phyloP scores from a whole-genome alignment of 2,888 invertebrate genomes.

The Trichogramma dendrolimi region DNA sequence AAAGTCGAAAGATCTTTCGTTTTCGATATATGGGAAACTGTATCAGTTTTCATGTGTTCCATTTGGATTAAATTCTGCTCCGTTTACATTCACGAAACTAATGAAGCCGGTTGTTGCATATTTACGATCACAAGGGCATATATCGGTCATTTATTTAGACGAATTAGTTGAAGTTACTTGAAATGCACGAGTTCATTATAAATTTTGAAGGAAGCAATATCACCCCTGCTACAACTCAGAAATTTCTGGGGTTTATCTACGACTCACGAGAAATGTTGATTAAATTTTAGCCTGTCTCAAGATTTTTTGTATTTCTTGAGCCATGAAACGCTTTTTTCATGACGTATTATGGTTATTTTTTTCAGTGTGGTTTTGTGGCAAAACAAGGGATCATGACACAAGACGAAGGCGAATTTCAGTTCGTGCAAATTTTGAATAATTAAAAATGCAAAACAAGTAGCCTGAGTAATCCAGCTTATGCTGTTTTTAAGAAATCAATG shows the following conservation, averaged over 20 bases:
- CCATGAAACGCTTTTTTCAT: too few relatives aligned
- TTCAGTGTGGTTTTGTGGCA: too few relatives aligned
- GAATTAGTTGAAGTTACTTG: not conserved
- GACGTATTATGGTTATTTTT: too few relatives aligned
- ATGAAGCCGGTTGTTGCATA: conserved; percentile 1
- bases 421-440: too few relatives aligned
- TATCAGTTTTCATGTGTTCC: not conserved
- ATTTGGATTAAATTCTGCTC: not conserved
- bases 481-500: too few relatives aligned
- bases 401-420: too few relatives aligned
- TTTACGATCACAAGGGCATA: not conserved
- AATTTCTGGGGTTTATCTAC: not conserved
- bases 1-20: not conserved
- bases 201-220: conserved; percentile 7
- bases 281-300: not conserved
- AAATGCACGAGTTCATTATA: not conserved
- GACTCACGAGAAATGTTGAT: not conserved
- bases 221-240: not conserved
- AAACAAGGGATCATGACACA: too few relatives aligned
- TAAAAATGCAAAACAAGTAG: too few relatives aligned
- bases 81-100: not conserved
- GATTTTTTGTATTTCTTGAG: too few relatives aligned
- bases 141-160: not conserved
- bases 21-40: not conserved
- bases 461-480: too few relatives aligned